A percentile compares a stretch with the other conserved stretches of the same genome.
Conservation (phyloP, 2,113 vertebrate genomes). For the Pholis gunnellus region DNA sequence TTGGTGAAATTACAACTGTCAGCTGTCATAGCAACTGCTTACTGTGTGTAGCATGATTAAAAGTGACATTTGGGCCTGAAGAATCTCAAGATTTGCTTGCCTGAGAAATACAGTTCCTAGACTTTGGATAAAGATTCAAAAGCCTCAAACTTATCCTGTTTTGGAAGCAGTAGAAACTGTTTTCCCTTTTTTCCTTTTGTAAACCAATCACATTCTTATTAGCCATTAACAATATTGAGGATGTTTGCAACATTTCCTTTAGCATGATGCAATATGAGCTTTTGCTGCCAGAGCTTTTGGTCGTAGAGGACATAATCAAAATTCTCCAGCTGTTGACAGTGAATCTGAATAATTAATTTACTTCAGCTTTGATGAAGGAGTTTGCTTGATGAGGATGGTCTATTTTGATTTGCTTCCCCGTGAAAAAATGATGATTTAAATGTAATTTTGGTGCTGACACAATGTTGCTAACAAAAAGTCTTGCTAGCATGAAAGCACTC, state of each 20-base stretch:
- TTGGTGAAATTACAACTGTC: not conserved
- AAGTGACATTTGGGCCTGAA: not conserved
- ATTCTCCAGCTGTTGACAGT: not conserved
- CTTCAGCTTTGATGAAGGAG: not conserved
- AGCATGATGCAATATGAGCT: not conserved
- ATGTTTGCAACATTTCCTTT: not conserved
- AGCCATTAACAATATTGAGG: not conserved
- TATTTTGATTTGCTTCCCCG: not conserved
- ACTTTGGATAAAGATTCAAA: not conserved
- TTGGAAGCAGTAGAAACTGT: not conserved
- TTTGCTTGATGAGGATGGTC: not conserved
- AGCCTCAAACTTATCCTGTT: not conserved
- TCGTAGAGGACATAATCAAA: not conserved
- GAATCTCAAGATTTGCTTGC: not conserved
- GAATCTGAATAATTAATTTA: not conserved
- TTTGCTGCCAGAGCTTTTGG: not conserved
- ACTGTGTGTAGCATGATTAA: not conserved
- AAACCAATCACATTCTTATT: not conserved
- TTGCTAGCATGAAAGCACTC: not conserved
- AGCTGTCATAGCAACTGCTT: slow-evolving; percentile 11
- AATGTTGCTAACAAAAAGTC: too few relatives aligned
- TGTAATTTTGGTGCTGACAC: too few relatives aligned
- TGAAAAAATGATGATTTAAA: too few relatives aligned
- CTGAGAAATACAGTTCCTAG: not conserved
- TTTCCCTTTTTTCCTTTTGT: too few relatives aligned